Evolutionary conservation across 2,888 invertebrate genomes (phyloP), one percentile per base, ranked within the genome.

Genomic region (Ganaspis brasiliensis): DNA sequence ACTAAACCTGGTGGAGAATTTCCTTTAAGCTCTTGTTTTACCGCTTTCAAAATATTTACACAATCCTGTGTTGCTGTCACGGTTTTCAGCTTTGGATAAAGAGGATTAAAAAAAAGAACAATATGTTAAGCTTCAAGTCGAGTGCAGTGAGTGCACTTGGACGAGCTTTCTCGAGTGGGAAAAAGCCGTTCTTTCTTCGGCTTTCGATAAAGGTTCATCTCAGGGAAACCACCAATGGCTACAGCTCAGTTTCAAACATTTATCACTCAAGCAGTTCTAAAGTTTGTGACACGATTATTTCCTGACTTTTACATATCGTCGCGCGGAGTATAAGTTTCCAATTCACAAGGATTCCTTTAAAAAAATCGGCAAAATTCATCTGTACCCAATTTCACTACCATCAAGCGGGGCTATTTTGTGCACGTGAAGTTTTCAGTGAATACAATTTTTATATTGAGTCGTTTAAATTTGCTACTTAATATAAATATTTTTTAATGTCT

Each of bases 41-140:
- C 40, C 63, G 63, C 63, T 63, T 63, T 40, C 40, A 40, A 63
- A 63, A 63, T 63, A 63, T 63, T 63, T 63, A 63, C 63, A 52
- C 52, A 63, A 63, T 63, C 37, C 40, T 40, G 63, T 40, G 63
- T 40, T 21, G 63, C 40, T 35, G 63, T 16, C 21, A 21, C 37
- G 37, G 37, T 37, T 63, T 35, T 10, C 63, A 37, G 63, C 63
- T 40, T 63, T 16, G 63, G 37, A 63, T 63, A 63, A 63, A 63
- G 37, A 37, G 63, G 63, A 63, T 63, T 63, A 5, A 37, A 19
- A 57, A 61, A 63, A 63, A 63, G 40, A 63, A 63, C 40, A 40
- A 63, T 63, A 63, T 63, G 63, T 63, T 63, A 63, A 63, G 63
- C 63, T 40, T 63, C 40, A 63, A 63, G 37, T 63, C 63, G 21